Conservation (phyloP, 2,113 vertebrate species). For the Cercopithecus mona region DNA sequence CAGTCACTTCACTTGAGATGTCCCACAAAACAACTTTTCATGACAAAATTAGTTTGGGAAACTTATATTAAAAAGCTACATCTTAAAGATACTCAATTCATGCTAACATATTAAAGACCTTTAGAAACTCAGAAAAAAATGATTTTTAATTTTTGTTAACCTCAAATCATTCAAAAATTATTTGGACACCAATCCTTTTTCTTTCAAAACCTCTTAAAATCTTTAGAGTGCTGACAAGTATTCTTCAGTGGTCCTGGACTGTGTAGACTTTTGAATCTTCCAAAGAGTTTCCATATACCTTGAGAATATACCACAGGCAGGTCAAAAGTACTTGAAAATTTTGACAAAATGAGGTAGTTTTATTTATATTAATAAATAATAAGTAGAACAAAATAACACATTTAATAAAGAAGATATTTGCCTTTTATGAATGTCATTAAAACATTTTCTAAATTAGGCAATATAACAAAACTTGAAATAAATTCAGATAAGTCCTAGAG, state of each 20-base stretch:
- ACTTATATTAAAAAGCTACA: background rate
- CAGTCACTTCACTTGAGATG: background rate
- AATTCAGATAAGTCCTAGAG: background rate
- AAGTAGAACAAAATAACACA: background rate
- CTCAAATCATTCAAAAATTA: background rate
- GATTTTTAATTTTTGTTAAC: background rate
- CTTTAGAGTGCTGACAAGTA: background rate
- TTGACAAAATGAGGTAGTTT: background rate
- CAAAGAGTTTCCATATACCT: background rate
- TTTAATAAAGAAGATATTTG: background rate
- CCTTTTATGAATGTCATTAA: background rate
- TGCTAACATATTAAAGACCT: background rate
- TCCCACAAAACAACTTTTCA: background rate
- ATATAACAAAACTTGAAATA: background rate
- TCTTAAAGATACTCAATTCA: background rate
- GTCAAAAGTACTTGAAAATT: background rate
- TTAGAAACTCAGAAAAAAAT: background rate
- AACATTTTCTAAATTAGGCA: constrained; percentile 5
- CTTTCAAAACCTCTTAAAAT: background rate
- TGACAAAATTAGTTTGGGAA: background rate
- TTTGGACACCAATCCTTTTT: background rate
- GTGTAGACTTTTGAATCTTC: background rate
- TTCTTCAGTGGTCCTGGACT: background rate
- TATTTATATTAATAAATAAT: background rate
- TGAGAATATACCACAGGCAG: background rate